Conservation (phyloP, 2,113 vertebrate species). For the Melozone crissalis region DNA sequence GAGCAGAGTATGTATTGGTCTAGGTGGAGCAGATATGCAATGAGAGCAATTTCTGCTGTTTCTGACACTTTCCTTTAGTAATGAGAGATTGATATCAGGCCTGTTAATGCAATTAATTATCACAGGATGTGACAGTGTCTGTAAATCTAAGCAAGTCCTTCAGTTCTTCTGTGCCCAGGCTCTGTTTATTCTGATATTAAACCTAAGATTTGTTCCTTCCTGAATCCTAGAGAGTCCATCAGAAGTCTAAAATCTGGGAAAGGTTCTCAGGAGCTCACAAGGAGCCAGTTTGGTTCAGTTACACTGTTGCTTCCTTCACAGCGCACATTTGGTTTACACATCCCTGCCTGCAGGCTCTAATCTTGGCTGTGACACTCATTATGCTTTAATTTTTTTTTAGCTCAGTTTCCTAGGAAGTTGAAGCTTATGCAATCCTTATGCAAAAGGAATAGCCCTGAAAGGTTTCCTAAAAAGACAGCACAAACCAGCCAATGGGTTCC, state of each 20-base stretch:
- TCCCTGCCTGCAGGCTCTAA: constrained; percentile 4
- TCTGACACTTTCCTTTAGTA: neutral
- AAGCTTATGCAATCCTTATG: neutral
- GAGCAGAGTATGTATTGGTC: neutral
- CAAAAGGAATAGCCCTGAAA: neutral
- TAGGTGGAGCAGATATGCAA: neutral
- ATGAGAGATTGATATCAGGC: neutral
- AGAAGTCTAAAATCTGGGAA: neutral
- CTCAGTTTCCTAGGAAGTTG: neutral
- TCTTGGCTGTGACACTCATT: constrained; percentile 12
- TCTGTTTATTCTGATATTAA: neutral
- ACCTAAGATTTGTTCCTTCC: neutral
- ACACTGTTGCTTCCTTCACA: neutral
- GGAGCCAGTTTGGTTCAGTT: neutral
- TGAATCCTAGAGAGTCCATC: neutral
- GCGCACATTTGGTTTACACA: neutral
- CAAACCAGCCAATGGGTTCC: neutral
- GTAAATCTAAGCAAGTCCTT: neutral
- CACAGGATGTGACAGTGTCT: neutral
- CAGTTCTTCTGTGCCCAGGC: neutral
- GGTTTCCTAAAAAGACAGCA: neutral
- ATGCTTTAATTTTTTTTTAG: constrained; percentile 4
- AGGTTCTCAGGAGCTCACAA: neutral
- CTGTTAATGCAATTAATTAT: neutral
- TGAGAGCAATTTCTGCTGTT: neutral